Base-by-base conservation (phyloP, 2,888 invertebrate genomes). In the Ctenicera cuprea region DNA sequence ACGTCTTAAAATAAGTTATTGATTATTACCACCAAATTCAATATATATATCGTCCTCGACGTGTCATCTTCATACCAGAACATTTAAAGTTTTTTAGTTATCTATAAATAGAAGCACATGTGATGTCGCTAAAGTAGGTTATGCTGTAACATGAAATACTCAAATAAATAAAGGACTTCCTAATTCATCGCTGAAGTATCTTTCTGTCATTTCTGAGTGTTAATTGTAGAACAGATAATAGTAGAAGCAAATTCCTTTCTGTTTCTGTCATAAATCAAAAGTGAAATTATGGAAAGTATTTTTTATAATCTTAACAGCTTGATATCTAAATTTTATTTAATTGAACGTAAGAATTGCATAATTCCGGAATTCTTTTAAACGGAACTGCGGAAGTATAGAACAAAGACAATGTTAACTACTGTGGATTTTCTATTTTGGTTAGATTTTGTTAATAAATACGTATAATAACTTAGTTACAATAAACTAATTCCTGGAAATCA, bases 81-180 rank as follows among this genome's bases (percentile, higher is more conserved):
- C 30, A 52, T 52, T n/a, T 52, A 12, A 26, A 45, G 20, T 52
- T 52, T 52, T 52, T 52, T 5, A 52, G 22, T 16, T 52, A 18
- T 30, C 59, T 59, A 38, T 59, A 38, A 33, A 59, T 59, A 59
- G 37, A 59, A 14, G 7, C 30, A 59, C 38, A n/a, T 38, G 38
- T 57, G 57, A 16, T 59, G 38, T 59, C 22, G 37, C 14, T 18
- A 38, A 54, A 59, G 38, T 59, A 59, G 59, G 59, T 59, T 59
- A 52, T 52, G 20, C 11, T 52, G 20, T 33, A 22, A 22, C 8
- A 52, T 52, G 18, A 59, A 38, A 54, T 14, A 16, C 33, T 54
- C 14, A 7, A 54, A n/a, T 30, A 54, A 54, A 30, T 45, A 45
- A 26, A 22, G 48, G 7, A 54, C 33, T 54, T 54, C 12, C 4